Conservation (phyloP, 2,888 invertebrate genomes). For the Drosophila histrio region DNA sequence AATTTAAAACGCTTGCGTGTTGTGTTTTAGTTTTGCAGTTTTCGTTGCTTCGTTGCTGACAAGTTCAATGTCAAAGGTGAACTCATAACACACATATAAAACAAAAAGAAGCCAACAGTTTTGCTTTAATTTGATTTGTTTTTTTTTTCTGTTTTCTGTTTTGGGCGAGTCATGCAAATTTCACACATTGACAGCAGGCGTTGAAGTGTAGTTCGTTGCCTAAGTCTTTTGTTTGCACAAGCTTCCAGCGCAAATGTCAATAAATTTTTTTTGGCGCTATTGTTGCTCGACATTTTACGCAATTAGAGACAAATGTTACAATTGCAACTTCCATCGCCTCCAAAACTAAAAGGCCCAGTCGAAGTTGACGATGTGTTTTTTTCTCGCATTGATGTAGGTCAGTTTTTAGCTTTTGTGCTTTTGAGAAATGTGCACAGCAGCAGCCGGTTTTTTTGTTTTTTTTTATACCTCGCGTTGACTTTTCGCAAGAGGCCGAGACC, state of each 20-base stretch:
- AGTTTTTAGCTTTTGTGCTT: slow-evolving; percentile 70
- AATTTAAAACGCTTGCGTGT: slow-evolving; percentile 28
- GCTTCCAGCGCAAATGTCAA: slow-evolving; percentile 48
- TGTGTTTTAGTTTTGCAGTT: slow-evolving; percentile 13
- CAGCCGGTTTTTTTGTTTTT: slow-evolving; percentile 64
- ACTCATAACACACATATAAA: slow-evolving; percentile 6
- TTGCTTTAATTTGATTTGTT: neutral
- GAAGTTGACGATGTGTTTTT: slow-evolving; percentile 36
- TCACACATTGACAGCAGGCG: slow-evolving; percentile 8
- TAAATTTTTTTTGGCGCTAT: slow-evolving; percentile 34
- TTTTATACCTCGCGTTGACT: slow-evolving; percentile 39
- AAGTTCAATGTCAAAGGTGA: slow-evolving; percentile 77
- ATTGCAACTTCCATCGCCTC: slow-evolving; percentile 50
- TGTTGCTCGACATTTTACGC: slow-evolving; percentile 57
- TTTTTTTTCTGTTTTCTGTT: neutral
- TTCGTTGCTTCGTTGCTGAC: slow-evolving; percentile 38
- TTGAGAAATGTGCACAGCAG: slow-evolving; percentile 53
- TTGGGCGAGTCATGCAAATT: slow-evolving; percentile 25
- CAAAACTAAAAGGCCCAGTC: slow-evolving; percentile 38
- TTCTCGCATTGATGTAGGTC: slow-evolving; percentile 76
- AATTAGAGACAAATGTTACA: slow-evolving; percentile 64
- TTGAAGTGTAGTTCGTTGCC: slow-evolving; percentile 60
- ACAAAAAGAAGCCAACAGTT: slow-evolving; percentile 3
- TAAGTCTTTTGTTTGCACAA: slow-evolving; percentile 69
- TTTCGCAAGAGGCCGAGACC: slow-evolving; percentile 62